These are phyloP conservation scores for Anhinga rufa DNA, from an alignment of 2,113 vertebrate genomes.

Conservation along the genomic window DNA sequence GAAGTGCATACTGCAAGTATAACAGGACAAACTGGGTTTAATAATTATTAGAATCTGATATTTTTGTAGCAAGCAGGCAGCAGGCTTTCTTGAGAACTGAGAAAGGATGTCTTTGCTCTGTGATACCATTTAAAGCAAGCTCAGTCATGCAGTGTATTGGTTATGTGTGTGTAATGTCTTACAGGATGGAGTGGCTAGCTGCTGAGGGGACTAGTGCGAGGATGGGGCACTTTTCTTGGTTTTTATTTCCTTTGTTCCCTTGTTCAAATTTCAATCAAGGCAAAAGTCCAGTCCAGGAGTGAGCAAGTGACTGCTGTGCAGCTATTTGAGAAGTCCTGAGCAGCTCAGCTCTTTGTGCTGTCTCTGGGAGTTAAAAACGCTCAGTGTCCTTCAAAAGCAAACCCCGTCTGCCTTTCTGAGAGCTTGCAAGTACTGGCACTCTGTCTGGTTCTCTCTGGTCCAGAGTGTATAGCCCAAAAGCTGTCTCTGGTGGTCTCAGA, in stretches of 20 bases:
- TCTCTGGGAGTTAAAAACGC: not conserved
- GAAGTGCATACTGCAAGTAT: not conserved
- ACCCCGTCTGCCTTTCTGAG: not conserved
- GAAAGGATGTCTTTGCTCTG: not conserved
- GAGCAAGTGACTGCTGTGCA: not conserved
- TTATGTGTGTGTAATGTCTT: not conserved
- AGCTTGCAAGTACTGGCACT: not conserved
- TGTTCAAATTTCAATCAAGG: not conserved
- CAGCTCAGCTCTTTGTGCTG: not conserved
- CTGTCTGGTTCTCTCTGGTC: not conserved
- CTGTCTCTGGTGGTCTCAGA: not conserved
- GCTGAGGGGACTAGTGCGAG: not conserved
- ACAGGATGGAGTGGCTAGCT: not conserved
- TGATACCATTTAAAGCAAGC: not conserved
- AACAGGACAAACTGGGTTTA: not conserved
- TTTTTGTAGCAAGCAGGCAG: not conserved
- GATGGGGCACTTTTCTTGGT: not conserved
- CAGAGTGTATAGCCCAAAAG: not conserved
- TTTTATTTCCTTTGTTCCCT: not conserved
- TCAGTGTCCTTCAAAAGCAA: not conserved
- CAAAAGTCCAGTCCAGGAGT: not conserved
- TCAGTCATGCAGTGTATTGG: not conserved
- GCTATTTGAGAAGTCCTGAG: not conserved
- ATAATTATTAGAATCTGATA: not conserved
- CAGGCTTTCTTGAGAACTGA: not conserved